These are phyloP conservation scores for Synchiropus splendidus DNA, from an alignment of 2,113 vertebrate genomes.

Conservation along the genomic window DNA sequence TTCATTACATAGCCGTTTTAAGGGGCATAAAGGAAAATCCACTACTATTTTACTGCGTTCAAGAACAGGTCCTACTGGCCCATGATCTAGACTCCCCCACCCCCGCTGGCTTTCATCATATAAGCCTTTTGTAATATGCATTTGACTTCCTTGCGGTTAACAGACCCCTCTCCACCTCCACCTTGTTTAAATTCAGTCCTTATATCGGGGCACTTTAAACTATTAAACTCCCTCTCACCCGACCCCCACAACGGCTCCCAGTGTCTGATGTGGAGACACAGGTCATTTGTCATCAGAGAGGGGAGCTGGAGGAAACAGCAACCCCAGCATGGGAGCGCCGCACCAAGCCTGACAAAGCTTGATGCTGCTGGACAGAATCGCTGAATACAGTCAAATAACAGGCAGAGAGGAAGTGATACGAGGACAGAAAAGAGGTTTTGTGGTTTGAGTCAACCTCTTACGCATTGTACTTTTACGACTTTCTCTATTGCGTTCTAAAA, in stretches of 20 bases:
- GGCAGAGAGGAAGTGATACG: constrained; percentile 11
- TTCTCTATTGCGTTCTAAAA: too few species aligned
- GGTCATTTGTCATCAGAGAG: constrained; percentile 64
- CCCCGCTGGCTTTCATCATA: too few species aligned
- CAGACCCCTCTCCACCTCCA: too few species aligned
- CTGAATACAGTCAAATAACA: constrained; percentile 36
- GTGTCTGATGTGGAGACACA: constrained; percentile 56
- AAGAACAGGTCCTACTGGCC: too few species aligned
- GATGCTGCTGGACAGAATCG: constrained; percentile 18
- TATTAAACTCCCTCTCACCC: constrained; percentile 53
- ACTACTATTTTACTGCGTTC: too few species aligned
- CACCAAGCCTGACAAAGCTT: constrained; percentile 37
- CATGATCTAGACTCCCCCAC: background rate
- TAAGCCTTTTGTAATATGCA: too few species aligned
- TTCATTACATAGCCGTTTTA: too few species aligned
- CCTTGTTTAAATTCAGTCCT: constrained; percentile 51
- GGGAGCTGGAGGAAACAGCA: constrained; percentile 44
- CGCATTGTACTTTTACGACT: too few species aligned
- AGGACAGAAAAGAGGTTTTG: constrained; percentile 19
- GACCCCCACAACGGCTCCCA: constrained; percentile 35
- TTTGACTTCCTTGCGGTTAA: constrained; percentile 11
- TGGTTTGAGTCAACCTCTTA: constrained; percentile 18
- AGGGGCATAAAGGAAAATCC: too few species aligned
- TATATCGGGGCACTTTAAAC: constrained; percentile 53
- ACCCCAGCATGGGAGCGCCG: constrained; percentile 38